These are phyloP conservation scores for Exephanes ischioxanthus DNA, from an alignment of 2,888 invertebrate genomes.

Conservation along the genomic window DNA sequence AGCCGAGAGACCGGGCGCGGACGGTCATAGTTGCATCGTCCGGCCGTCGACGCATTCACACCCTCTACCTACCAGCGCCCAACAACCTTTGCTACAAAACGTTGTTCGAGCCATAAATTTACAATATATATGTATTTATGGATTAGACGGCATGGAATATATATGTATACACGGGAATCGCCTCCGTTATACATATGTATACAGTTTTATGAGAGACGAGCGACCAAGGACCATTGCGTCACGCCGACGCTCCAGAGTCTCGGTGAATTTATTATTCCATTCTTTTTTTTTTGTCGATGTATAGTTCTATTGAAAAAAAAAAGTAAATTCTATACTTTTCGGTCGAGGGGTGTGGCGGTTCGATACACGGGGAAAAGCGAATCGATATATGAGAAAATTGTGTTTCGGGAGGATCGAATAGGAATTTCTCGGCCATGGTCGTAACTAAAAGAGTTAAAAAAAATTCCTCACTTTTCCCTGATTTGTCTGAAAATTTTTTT, in stretches of 20 bases:
- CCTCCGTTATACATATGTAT: slow-evolving; percentile 64
- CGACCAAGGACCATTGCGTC: slow-evolving; percentile 58
- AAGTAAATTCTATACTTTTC: slow-evolving; percentile 9
- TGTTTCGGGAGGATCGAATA: not conserved
- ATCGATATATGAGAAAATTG: not conserved
- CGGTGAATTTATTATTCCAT: slow-evolving; percentile 54
- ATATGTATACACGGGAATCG: slow-evolving; percentile 23
- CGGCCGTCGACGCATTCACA: slow-evolving; percentile 44
- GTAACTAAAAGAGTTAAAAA: no score
- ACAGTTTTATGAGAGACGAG: slow-evolving; percentile 60
- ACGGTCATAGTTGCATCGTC: slow-evolving; percentile 44
- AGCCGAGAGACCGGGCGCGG: slow-evolving; percentile 36
- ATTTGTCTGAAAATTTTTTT: no score
- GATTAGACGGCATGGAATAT: slow-evolving; percentile 65
- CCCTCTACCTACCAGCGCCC: slow-evolving; percentile 35
- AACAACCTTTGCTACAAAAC: slow-evolving; percentile 50
- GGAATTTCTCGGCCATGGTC: no score
- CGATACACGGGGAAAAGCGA: not conserved
- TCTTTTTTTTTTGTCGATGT: slow-evolving; percentile 36
- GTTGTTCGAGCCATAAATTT: slow-evolving; percentile 70
- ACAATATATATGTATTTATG: slow-evolving; percentile 76
- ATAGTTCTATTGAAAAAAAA: slow-evolving; percentile 44
- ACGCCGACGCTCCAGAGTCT: slow-evolving; percentile 1
- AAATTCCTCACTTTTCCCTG: no score
- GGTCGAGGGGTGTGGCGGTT: not conserved